Conservation (phyloP, 1,140 invertebrate species). For the Drosophila asahinai region DNA sequence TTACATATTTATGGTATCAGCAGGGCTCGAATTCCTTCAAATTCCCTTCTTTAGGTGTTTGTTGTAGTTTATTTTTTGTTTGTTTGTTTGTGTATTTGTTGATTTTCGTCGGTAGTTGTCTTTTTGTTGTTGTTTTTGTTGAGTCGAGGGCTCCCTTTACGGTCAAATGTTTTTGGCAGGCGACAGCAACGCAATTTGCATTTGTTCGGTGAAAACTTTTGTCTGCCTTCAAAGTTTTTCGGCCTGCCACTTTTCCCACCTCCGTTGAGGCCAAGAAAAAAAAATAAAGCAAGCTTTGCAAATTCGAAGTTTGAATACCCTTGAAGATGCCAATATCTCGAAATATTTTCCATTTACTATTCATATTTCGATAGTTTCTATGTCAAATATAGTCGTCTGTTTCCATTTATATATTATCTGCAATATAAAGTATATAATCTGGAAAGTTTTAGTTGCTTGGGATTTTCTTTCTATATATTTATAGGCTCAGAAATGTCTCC, state of each 20-base stretch:
- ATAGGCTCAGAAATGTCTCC: no score
- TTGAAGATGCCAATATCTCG: no score
- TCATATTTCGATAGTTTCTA: no score
- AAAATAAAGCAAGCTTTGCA: no score
- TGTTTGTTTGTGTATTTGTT: background rate
- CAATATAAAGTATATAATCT: no score
- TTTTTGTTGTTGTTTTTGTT: conserved; percentile 23
- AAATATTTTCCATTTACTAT: no score
- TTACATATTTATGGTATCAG: no score
- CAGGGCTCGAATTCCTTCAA: conserved; percentile 29
- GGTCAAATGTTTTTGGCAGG: conserved; percentile 69
- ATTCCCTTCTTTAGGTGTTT: conserved; percentile 4
- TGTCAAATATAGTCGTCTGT: no score
- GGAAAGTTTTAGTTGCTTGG: no score
- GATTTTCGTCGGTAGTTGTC: background rate
- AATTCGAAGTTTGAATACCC: no score
- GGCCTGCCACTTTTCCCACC: conserved; percentile 44
- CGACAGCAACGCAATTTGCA: conserved; percentile 68
- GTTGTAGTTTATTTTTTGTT: conserved; percentile 8
- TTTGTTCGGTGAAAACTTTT: conserved; percentile 46
- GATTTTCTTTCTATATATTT: no score
- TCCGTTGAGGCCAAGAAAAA: conserved; percentile 3
- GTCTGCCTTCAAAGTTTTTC: conserved; percentile 60
- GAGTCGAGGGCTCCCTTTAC: conserved; percentile 48
- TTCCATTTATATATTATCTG: no score